Percentiles rank a stretch among this genome's conserved stretches.
phyloP scores from a whole-genome alignment of 2,888 invertebrate species.

The Heliconius hortense region DNA sequence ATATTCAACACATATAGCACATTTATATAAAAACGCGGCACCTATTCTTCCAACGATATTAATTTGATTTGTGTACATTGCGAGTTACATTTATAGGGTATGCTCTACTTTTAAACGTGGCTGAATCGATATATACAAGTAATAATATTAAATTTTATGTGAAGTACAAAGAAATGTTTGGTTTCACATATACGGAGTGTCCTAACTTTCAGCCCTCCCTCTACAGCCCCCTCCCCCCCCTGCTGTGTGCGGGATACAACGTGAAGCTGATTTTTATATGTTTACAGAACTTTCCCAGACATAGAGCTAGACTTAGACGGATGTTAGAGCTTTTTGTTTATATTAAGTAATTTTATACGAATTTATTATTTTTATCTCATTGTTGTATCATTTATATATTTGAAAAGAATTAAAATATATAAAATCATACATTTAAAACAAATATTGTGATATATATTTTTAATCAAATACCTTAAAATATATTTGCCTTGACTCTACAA shows the following conservation, averaged over 20 bases:
- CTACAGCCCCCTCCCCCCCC: too few relatives aligned
- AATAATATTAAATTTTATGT: background rate
- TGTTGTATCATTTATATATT: background rate
- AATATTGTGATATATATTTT: background rate
- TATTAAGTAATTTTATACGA: background rate
- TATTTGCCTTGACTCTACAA: background rate
- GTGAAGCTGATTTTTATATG: background rate
- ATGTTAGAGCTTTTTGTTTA: background rate
- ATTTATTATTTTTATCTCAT: background rate
- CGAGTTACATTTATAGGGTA: constrained; percentile 20
- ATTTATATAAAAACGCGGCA: constrained; percentile 30
- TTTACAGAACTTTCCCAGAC: background rate
- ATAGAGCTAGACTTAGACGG: background rate
- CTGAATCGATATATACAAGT: background rate
- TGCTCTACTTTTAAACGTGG: background rate
- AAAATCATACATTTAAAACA: background rate
- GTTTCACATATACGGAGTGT: background rate
- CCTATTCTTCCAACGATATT: constrained; percentile 27
- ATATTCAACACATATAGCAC: constrained; percentile 45
- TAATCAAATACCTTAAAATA: background rate
- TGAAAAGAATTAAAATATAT: too few relatives aligned
- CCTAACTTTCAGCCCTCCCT: too few relatives aligned
- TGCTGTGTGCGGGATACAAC: too few relatives aligned
- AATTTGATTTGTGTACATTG: constrained; percentile 29
- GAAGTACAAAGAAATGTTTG: background rate